Conservation (phyloP, 2,797 vertebrate species). For the Gymnoscopelus braueri region DNA sequence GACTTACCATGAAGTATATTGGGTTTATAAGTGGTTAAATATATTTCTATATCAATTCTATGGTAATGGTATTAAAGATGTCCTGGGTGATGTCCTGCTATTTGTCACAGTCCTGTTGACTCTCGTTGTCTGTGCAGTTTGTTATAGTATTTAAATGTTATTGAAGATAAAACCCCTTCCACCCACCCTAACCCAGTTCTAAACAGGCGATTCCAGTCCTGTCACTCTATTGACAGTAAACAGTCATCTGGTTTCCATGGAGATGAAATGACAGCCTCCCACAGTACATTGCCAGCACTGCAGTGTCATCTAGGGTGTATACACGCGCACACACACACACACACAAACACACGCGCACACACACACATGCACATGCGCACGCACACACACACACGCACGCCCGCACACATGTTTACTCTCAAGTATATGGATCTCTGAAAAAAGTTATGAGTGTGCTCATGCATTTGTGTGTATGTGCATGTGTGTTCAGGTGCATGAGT, state of each 20-base stretch:
- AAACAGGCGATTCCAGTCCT: not conserved
- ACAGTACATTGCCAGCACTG: not conserved
- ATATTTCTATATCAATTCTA: no score
- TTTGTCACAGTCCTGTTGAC: no score
- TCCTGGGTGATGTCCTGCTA: no score
- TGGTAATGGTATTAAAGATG: no score
- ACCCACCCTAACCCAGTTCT: not conserved
- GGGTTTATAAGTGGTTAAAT: no score
- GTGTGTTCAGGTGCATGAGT: no score
- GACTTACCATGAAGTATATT: no score
- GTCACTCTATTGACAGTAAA: conserved; percentile 30
- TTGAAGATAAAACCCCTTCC: no score
- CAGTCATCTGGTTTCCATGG: conserved; percentile 7
- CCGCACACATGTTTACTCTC: not conserved
- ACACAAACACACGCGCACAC: not conserved
- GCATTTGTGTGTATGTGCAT: not conserved
- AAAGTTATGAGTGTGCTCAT: not conserved
- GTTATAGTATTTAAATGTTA: no score
- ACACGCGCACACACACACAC: not conserved
- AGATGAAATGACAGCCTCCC: not conserved
- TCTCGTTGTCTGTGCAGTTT: no score
- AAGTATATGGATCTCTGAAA: not conserved
- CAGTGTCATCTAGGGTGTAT: not conserved
- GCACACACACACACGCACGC: not conserved
- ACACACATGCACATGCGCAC: not conserved